phyloP scores from a whole-genome alignment of 2,888 invertebrate genomes.

The Pristionchus exspectatus region DNA sequence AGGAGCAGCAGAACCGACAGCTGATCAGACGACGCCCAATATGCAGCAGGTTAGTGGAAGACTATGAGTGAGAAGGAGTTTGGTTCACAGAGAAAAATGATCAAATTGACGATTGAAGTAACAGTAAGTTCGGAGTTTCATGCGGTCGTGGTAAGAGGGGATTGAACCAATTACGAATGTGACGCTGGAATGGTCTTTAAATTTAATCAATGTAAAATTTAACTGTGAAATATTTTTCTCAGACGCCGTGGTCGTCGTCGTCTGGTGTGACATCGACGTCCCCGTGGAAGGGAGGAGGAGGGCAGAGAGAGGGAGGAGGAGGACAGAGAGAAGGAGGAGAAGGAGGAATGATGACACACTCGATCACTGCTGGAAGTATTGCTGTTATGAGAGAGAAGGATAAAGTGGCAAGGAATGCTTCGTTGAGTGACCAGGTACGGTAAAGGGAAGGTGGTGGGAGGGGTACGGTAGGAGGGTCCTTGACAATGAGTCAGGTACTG shows the following conservation, averaged over 20 bases:
- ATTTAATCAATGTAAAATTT: no score
- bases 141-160: no score
- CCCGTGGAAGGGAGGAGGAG: conserved; percentile 40
- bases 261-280: neutral
- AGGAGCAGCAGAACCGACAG: neutral
- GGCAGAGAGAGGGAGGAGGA: neutral
- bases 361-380: neutral
- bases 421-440: conserved; percentile 49
- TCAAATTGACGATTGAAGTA: no score
- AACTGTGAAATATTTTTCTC: no score
- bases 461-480: neutral
- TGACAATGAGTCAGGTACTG: no score
- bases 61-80: no score
- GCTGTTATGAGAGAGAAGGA: conserved; percentile 38
- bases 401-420: conserved; percentile 52
- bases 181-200: no score
- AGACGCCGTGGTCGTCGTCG: conserved; percentile 10
- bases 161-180: no score
- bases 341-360: conserved; percentile 12
- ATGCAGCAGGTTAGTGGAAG: neutral
- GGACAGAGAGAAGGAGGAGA: neutral
- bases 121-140: no score
- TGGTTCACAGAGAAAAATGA: no score
- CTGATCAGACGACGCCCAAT: neutral
- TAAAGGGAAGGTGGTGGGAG: neutral